Base-by-base conservation (phyloP, 2,888 invertebrate species). In the Pammene fasciana region DNA sequence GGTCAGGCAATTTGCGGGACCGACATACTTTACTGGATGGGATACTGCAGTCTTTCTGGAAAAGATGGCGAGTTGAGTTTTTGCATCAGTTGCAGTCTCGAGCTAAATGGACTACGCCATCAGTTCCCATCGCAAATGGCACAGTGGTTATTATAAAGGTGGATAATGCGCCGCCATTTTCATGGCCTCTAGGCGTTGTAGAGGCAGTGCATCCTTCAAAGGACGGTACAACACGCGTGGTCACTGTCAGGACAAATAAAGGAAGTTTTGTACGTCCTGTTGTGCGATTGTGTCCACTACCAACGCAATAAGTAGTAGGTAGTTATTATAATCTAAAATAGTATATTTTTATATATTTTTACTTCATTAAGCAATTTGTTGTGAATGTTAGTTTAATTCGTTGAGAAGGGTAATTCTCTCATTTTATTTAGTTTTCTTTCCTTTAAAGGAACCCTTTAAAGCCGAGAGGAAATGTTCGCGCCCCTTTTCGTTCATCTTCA, bases 41-140 rank as follows among this genome's bases (percentile, higher is more conserved):
- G 18, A 50, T 50, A 50, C 18, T 50, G 50, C 50, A 50, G 50
- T 50, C 50, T 50, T 50, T 50, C 50, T 50, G 50, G 50, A 50
- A 50, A n/a, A 14, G 50, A 50, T 50, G 50, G 50, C 16, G 18
- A 18, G 18, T 18, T 18, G 50, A 50, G 18, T 50, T 18, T 8
- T n/a, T 46, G 46, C 46, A 46, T n/a, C 46, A 46, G 46, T 7
- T 46, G 14, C 46, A 46, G 46, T 46, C 46, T 11, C 50, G 50
- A 8, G 50, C 50, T 8, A 50, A 50, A 50, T 50, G 50, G 50
- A 16, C 18, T 0, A 18, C 18, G 9, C 50, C 50, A 50, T 50
- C 50, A 50, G 50, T 50, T 10, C 50, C 50, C 16, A 50, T 50
- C 43, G 43, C 10, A 8, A 11, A 8, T 43, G 43, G 43, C 10